Conservation (phyloP, 2,797 vertebrate species). For the Chrosomus eos region DNA sequence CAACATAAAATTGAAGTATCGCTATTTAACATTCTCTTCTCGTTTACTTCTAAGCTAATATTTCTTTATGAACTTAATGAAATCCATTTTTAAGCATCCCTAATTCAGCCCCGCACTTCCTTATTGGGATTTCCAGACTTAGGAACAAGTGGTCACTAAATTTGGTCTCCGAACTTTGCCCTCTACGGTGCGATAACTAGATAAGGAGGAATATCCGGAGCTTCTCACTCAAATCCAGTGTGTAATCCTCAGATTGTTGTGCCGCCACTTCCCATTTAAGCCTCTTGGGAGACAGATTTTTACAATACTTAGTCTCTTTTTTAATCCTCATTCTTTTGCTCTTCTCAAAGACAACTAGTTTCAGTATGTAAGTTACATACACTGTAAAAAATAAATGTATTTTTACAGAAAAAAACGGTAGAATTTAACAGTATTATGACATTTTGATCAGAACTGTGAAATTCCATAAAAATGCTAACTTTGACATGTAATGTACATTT, state of each 20-base stretch:
- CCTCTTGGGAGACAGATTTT: slow-evolving; percentile 69
- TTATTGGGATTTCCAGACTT: not conserved
- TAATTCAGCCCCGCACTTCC: not conserved
- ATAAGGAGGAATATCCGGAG: slow-evolving; percentile 79
- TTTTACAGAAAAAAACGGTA: too few relatives aligned
- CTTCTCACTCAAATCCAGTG: slow-evolving; percentile 79
- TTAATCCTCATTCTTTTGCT: slow-evolving; percentile 29
- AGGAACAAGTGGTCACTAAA: slow-evolving; percentile 10
- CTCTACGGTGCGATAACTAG: slow-evolving; percentile 77
- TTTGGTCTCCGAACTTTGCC: slow-evolving; percentile 66
- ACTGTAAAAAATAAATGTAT: too few relatives aligned
- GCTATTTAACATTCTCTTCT: slow-evolving; percentile 44
- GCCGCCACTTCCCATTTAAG: slow-evolving; percentile 75
- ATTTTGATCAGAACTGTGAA: too few relatives aligned
- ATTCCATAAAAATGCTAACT: too few relatives aligned
- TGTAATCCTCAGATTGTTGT: slow-evolving; percentile 80
- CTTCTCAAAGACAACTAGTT: slow-evolving; percentile 32
- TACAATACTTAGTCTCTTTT: slow-evolving; percentile 21
- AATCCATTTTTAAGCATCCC: slow-evolving; percentile 22
- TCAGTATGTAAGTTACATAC: not conserved
- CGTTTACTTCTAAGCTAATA: slow-evolving; percentile 49
- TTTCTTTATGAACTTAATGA: slow-evolving; percentile 43
- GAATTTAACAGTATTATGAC: too few relatives aligned
- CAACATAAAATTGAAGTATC: slow-evolving; percentile 38
- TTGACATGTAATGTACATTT: too few relatives aligned